Evolutionary conservation across 30 jellyfish, hydroid and myxozoan genomes (phyloP), one percentile per base, ranked within the genome.

Genomic region (Cassiopea andromeda): DNA sequence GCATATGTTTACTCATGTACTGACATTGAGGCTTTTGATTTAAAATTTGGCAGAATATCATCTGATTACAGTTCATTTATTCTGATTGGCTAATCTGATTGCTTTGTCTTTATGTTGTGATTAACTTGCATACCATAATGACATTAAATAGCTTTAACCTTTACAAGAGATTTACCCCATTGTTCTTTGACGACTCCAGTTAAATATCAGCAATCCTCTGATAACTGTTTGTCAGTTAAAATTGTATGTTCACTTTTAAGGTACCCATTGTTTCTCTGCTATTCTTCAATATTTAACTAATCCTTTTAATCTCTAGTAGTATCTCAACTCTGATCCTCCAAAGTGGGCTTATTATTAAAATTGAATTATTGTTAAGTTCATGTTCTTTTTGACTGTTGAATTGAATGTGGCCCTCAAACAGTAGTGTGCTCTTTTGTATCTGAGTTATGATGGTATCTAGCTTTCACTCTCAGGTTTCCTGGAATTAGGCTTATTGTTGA

Each of bases 401-500:
- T 67, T 7, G 27, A 67, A 67, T 14, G n/a, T 67, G 44, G 27
- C 68, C 68, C 68, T 58, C 14, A 6, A 6, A 27, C 38, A 27
- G 38, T 27, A 27, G 38, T 27, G 38, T 58, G 68, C 68, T 58
- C 14, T 14, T 58, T 58, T 58, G 68, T 58, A 7, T 6, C 8
- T 58, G 68, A n/a, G 43, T 58, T 82, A 8, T 82, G 46, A 19
- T 18, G 48, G 45, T 59, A 46, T 46, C 48, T 80, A 80, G 47
- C 80, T 27, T 80, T 80, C 80, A 66, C 48, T 44, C 48, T 46
- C 83, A 66, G 45, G 90, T 82, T 82, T 82, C 90, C 67, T 82
- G 90, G 90, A 82, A 82, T 82, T 69, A 66, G 27, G 6, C 44
- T 50, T 70, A 38, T 81, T 82, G 90, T 82, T 82, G 82, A 66